phyloP scores from a whole-genome alignment of 2,113 vertebrate genomes.

The Alligator mississippiensis region DNA sequence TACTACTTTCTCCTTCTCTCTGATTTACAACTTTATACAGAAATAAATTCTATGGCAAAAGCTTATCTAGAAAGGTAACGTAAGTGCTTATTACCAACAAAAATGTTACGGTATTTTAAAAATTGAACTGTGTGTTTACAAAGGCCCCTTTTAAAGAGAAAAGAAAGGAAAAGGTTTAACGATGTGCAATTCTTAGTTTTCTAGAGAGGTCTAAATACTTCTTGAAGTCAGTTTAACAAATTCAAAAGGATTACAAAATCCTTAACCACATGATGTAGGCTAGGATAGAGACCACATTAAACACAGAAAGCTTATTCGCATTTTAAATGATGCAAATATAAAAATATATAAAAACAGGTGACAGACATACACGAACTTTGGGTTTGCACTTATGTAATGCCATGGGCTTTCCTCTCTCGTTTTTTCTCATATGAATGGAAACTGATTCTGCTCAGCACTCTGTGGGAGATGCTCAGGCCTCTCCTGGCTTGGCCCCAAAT shows the following conservation, averaged over 20 bases:
- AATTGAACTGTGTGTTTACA: background rate
- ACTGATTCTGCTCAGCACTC: background rate
- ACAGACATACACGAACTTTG: background rate
- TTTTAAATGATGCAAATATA: background rate
- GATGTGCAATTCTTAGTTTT: background rate
- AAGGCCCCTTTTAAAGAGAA: background rate
- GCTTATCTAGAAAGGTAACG: slow-evolving; percentile 28
- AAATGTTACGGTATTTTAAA: slow-evolving; percentile 41
- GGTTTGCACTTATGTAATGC: background rate
- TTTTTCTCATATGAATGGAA: background rate
- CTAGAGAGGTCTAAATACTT: background rate
- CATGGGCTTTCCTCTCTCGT: background rate
- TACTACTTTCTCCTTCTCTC: no score
- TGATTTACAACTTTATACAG: slow-evolving; percentile 19
- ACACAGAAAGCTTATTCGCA: background rate
- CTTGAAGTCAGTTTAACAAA: background rate
- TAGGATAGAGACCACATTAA: background rate
- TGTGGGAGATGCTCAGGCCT: background rate
- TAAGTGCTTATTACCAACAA: background rate
- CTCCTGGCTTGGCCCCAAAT: background rate
- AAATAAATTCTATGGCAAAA: slow-evolving; percentile 7
- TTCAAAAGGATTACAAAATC: background rate
- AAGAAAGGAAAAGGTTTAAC: background rate
- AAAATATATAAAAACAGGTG: background rate
- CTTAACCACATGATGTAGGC: background rate